Conservation (phyloP, 2,888 invertebrate genomes). For the Melipona bicolor region DNA sequence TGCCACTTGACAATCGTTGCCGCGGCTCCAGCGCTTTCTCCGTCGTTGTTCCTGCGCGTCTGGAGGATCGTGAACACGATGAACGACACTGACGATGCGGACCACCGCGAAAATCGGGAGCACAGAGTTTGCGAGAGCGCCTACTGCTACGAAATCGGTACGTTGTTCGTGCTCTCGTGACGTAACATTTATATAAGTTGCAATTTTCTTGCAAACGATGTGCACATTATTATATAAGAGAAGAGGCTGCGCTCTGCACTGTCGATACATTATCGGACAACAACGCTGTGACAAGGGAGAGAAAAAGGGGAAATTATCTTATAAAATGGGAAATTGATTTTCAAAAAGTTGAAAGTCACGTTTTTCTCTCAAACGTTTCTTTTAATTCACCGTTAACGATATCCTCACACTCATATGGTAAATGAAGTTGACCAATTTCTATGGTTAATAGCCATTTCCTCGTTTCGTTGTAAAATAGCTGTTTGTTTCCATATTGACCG, state of each 20-base stretch:
- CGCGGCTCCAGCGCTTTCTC: background rate
- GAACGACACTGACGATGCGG: conserved; percentile 9
- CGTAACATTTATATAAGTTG: conserved; percentile 42
- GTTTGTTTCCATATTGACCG: background rate
- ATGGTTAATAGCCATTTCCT: background rate
- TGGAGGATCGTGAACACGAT: conserved; percentile 3
- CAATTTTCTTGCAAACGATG: conserved; percentile 15
- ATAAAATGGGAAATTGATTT: too few relatives aligned
- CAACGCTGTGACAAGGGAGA: background rate
- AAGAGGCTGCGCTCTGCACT: background rate
- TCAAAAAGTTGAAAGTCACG: background rate
- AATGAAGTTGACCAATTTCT: background rate
- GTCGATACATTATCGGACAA: background rate
- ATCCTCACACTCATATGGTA: background rate
- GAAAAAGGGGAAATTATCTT: conserved; percentile 3
- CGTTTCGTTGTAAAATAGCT: too few relatives aligned
- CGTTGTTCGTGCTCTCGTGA: conserved; percentile 20
- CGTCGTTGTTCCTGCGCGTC: background rate
- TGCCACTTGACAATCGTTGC: conserved; percentile 24
- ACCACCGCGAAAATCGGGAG: conserved; percentile 2
- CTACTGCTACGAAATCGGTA: conserved; percentile 50
- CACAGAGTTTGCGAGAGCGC: conserved; percentile 32
- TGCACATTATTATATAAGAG: conserved; percentile 13
- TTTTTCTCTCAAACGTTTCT: background rate
- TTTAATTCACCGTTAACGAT: background rate